These are phyloP conservation scores for Leuciscus idus DNA, from an alignment of 2,113 vertebrate genomes.

Conservation along the genomic window DNA sequence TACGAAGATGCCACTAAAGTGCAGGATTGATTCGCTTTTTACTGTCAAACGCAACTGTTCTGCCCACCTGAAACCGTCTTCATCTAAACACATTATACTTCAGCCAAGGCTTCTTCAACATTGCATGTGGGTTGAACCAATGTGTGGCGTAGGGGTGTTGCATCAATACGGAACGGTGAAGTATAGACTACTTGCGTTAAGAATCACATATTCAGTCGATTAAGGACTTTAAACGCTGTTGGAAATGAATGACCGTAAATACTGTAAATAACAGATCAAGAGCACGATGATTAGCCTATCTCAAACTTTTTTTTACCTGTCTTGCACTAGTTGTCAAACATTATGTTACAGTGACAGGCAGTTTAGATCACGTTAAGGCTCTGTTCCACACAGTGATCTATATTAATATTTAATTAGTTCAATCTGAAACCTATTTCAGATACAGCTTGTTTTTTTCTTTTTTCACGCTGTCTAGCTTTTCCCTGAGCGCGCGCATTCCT, in stretches of 20 bases:
- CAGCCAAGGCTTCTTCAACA: slow-evolving; percentile 14
- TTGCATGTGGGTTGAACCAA: slow-evolving; percentile 36
- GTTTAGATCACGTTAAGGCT: background rate
- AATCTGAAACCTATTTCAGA: background rate
- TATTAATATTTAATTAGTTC: slow-evolving; percentile 14
- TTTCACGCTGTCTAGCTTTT: background rate
- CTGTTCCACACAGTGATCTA: background rate
- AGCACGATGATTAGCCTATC: background rate
- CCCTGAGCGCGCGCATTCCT: background rate
- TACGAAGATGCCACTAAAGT: slow-evolving; percentile 7
- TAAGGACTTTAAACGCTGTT: background rate
- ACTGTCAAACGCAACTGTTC: background rate
- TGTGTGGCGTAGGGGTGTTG: slow-evolving; percentile 18
- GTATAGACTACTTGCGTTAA: background rate
- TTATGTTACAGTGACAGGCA: background rate
- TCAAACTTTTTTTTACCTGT: background rate
- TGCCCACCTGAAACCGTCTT: slow-evolving; percentile 5
- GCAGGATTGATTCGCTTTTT: background rate
- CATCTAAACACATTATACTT: slow-evolving; percentile 29
- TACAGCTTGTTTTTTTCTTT: background rate
- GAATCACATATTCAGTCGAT: background rate
- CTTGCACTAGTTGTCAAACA: background rate
- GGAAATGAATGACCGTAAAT: too few relatives aligned
- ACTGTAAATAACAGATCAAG: background rate
- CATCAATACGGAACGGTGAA: background rate